Base-by-base conservation (phyloP, 2,888 invertebrate species). In the Netelia virgata region DNA sequence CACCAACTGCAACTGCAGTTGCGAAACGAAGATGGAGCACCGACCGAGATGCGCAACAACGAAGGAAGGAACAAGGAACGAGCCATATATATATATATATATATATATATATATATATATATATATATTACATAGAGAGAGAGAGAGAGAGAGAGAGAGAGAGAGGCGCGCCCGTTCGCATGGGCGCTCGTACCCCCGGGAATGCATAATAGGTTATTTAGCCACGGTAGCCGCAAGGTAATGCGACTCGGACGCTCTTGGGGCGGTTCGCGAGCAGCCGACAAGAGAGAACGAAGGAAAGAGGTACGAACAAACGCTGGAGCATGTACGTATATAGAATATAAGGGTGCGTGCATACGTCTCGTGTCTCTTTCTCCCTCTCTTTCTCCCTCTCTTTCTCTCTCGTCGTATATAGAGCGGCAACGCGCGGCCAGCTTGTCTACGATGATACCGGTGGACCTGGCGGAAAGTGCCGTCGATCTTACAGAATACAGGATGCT, bases 191-290 rank as follows among this genome's bases (percentile, higher is more conserved):
- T 75, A 80, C 80, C 75, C 72, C 77, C 77, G 87, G 87, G 88
- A 90, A 90, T 90, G 91, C 88, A 90, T 91, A 92, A 92, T 91
- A 88, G 90, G 90, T 90, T 91, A 91, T 90, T 91, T 91, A 90
- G 89, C 88, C 86, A 87, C 86, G 88, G 82, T 82, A 86, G 86
- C 84, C 88, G 81, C 87, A 83, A 86, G 87, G 85, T 89, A 87
- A 88, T 88, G 86, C 85, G 75, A 84, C 83, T 83, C 77, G 85
- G 85, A 86, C 81, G 87, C 82, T 68, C 70, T 50, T 59, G 68
- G 70, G 57, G 59, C 47, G 55, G 36, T 64, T 74, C 63, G 53
- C 63, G 63, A 53, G 63, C 28, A 61, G 53, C 66, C 61, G 53
- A 9, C 61, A 36, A 16, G 16, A 9, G 41, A 69, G 68, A 53